Evolutionary conservation across 2,888 invertebrate species (phyloP).

Genomic region (Protonemura montana): DNA sequence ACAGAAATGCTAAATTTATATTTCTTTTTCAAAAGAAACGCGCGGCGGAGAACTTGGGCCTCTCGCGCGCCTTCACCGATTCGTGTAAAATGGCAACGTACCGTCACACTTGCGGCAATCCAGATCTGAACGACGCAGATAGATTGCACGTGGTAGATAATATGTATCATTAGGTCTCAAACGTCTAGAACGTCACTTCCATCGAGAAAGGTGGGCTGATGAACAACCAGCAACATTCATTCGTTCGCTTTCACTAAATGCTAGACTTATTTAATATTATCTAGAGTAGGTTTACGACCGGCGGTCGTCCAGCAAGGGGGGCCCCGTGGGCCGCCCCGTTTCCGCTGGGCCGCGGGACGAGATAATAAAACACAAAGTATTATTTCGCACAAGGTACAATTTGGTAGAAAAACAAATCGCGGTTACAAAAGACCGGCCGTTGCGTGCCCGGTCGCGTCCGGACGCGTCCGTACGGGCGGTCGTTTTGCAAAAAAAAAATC

Average conservation of each 20-base stretch:
- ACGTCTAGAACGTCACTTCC: constrained; percentile 51
- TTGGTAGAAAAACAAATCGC: constrained; percentile 48
- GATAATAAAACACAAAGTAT: constrained; percentile 44
- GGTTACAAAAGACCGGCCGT: constrained; percentile 46
- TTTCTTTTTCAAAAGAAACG: neutral
- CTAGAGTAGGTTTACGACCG: constrained; percentile 27
- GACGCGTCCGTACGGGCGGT: constrained; percentile 43
- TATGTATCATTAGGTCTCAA: constrained; percentile 43
- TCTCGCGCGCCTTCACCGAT: neutral
- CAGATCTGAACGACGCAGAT: neutral
- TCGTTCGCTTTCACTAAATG: constrained; percentile 45
- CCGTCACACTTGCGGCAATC: neutral
- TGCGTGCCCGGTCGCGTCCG: constrained; percentile 17
- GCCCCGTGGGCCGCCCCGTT: constrained; percentile 15
- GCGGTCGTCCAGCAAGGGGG: neutral
- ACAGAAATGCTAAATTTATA: constrained; percentile 35
- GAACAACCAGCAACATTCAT: constrained; percentile 49
- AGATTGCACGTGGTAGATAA: constrained; percentile 39
- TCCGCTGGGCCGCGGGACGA: neutral
- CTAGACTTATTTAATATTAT: constrained; percentile 38
- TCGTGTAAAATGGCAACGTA: constrained; percentile 8
- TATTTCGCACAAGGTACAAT: constrained; percentile 46
- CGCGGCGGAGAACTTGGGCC: neutral
- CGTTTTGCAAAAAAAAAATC: constrained; percentile 57
- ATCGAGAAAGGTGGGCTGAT: constrained; percentile 54